Evolutionary conservation across 2,797 vertebrate genomes (phyloP), one percentile per base, ranked within the genome.

Genomic region (Semotilus atromaculatus): DNA sequence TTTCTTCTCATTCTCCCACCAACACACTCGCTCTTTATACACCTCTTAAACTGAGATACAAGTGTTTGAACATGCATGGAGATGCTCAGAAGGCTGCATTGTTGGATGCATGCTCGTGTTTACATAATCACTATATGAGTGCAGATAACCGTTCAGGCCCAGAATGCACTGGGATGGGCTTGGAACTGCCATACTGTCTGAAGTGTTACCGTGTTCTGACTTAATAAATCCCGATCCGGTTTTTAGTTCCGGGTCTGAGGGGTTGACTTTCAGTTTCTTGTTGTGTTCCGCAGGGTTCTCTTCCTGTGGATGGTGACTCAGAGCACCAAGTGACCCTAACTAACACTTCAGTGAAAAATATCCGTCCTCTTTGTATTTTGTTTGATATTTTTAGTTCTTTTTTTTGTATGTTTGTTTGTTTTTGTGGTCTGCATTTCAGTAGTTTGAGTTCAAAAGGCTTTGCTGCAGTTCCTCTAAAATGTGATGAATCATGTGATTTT

Each of bases 391-490:
- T 26, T n/a, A 1, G 31, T 18, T 60, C 29, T 67, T 5, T 1
- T 21, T 23, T 83, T 31, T 78, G 4, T 1, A 13, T 48, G 18
- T 85, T 18, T 21, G 18, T 85, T 64, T 80, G 36, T 81, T 82
- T 72, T 66, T 58, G 21, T 81, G 71, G 45, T 80, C 68, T 93
- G 87, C 86, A 75, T 88, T 86, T 86, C 89, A 91, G 94, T 93
- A 93, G 94, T 94, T 95, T 95, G 93, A 94, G 94, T 93, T 94
- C 93, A 92, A 94, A 94, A 94, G 92, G 92, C 93, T 92, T 89
- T 71, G 83, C 88, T 82, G 85, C 85, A 92, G 92, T 91, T 93
- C 92, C 90, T 91, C 92, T 92, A 90, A 92, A 94, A 93, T 94
- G 93, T 94, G 92, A 94, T 88, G 90, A 91, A 88, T 89, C 89